Evolutionary conservation across 2,113 vertebrate species (phyloP).

Genomic region (Forbesichthys papilliferus): DNA sequence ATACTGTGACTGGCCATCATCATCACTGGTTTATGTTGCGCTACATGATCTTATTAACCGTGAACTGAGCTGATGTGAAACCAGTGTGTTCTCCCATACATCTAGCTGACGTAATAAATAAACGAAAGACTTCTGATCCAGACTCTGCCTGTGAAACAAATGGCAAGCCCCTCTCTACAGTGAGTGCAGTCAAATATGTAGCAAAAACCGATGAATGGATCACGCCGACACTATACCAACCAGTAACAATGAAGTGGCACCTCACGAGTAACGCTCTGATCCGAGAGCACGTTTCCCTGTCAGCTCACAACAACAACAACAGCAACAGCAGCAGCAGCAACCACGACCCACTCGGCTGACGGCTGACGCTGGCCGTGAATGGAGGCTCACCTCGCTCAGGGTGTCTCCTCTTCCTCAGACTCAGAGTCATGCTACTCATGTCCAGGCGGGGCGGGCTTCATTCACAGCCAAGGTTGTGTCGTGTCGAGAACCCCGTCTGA

Average conservation of each 20-base stretch:
- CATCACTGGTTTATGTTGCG: neutral
- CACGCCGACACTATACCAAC: no score
- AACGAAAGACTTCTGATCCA: neutral
- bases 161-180: no score
- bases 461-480: conserved; percentile 23
- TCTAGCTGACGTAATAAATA: neutral
- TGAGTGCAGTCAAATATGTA: no score
- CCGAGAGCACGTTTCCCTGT: no score
- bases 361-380: neutral
- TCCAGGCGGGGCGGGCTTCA: conserved; percentile 40
- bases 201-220: no score
- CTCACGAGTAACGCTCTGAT: no score
- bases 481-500: conserved; percentile 34
- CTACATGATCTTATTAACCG: neutral
- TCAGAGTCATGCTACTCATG: conserved; percentile 55
- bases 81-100: neutral
- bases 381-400: conserved; percentile 64
- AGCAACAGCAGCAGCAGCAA: no score
- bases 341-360: neutral
- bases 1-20: neutral
- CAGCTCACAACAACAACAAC: no score
- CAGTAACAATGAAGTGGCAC: no score
- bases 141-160: neutral
- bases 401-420: conserved; percentile 69
- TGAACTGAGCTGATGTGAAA: neutral